Evolutionary conservation across 2,797 vertebrate genomes (phyloP), one percentile per base, ranked within the genome.

Genomic region (Silurus aristotelis): DNA sequence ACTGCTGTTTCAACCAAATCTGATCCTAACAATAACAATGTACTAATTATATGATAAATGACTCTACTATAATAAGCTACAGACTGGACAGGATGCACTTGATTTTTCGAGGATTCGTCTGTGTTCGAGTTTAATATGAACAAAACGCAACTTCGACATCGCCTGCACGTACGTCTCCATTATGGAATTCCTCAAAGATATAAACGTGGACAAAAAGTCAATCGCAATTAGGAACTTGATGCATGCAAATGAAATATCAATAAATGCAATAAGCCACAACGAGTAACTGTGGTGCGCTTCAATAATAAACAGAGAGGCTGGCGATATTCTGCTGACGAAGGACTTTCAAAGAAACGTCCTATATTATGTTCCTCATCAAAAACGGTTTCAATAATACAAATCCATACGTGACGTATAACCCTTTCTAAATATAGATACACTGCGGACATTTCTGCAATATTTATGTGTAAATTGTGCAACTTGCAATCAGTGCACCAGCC

Each of bases 171-270:
- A 38, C 83, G 64, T 81, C 61, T 87, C 52, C 48, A 48, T 84
- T 80, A 80, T 55, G 55, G 61, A 56, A 73, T 83, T 72, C 27
- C 56, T 83, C 8, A 71, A 84, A 46, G 52, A 84, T 68, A 76
- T 67, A 80, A 48, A 84, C 6, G 25, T 85, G 70, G 58, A 81
- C 78, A 66, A 85, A 71, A 84, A 84, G 71, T 84, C 86, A 77
- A 70, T 84, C 70, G 79, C 79, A 84, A 84, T 84, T 87, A 76
- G 75, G 60, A 70, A 70, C 43, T 20, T 82, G 83, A 87, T 87
- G 73, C 82, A 87, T 87, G 86, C 79, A 84, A 84, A 87, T 77
- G 38, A 84, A 64, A 66, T 60, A 80, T 48, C 86, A 81, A 81
- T 87, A 83, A 73, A 80, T 87, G 43, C 61, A 73, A 81, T 84